These are phyloP conservation scores for Scomber scombrus DNA, from an alignment of 2,113 vertebrate species.

Conservation along the genomic window DNA sequence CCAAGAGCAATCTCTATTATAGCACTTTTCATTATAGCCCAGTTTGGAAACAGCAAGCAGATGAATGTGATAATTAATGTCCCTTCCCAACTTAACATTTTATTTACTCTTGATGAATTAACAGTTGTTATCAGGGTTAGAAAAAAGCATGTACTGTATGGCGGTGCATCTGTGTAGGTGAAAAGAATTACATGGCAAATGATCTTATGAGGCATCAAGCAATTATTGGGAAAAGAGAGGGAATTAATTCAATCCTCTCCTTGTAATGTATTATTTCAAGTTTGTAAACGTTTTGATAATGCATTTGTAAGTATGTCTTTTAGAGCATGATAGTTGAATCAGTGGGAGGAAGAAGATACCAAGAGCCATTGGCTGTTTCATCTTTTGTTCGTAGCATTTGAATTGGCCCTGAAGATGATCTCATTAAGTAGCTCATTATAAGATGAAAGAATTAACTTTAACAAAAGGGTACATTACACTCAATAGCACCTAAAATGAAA, in stretches of 20 bases:
- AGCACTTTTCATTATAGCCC: constrained; percentile 91
- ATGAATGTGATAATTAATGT: constrained; percentile 95
- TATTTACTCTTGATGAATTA: constrained; percentile 92
- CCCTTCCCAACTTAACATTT: constrained; percentile 90
- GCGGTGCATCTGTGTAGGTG: constrained; percentile 78
- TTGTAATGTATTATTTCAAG: constrained; percentile 82
- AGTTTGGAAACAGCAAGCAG: constrained; percentile 87
- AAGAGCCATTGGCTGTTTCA: constrained; percentile 52
- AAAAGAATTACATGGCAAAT: constrained; percentile 88
- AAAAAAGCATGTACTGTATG: constrained; percentile 50
- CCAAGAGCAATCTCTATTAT: constrained; percentile 88
- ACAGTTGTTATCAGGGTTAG: constrained; percentile 83
- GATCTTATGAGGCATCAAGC: constrained; percentile 86
- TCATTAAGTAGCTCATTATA: constrained; percentile 1
- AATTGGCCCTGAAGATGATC: constrained; percentile 24
- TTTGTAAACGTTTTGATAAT: constrained; percentile 81
- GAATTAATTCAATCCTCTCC: constrained; percentile 86
- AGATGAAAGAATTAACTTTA: background rate
- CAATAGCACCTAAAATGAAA: background rate
- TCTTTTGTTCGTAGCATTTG: constrained; percentile 42
- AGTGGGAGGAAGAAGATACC: constrained; percentile 64
- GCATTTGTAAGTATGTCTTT: constrained; percentile 82
- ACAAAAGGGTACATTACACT: constrained; percentile 7
- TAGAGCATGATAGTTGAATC: constrained; percentile 54
- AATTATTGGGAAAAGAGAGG: constrained; percentile 83